Base-by-base conservation (phyloP, 2,797 vertebrate species). In the Hoplostethus atlanticus region DNA sequence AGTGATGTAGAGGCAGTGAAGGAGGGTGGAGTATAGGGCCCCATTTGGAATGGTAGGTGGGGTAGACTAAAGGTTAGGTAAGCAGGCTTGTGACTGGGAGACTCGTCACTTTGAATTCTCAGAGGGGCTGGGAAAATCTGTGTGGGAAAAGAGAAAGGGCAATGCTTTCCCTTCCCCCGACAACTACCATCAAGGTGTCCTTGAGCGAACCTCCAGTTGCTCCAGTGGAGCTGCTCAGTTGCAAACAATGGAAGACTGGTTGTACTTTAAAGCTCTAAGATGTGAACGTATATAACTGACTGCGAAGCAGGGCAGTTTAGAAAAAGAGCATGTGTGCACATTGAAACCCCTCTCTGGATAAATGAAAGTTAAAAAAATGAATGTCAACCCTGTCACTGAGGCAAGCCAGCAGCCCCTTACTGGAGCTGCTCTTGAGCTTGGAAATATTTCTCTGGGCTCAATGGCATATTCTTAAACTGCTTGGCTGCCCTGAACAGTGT, bases 381-480 rank as follows among this genome's bases (percentile, higher is more conserved):
- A 16, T 0, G 47, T 66, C 68, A 52, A 56, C 47, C 62, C 52
- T 66, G 81, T 87, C 68, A 77, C 79, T 2, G 13, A 79, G 81
- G 73, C 66, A 30, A 7, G 59, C 44, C 54, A 38, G 53, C 58
- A 36, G 55, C 44, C 59, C 36, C 38, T 15, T 47, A 13, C 9
- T 31, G 15, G 64, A 61, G 42, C 61, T 46, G 63, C 28, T 73
- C 44, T 50, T 31, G 44, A 72, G 40, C 57, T 81, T 57, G 31
- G 71, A 82, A 78, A 64, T 55, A 31, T 53, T 77, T 64, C 30
- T 54, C 67, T 60, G 21, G 79, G 61, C 75, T 56, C 58, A 0
- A 47, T 72, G 68, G 38, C 77, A 48, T 38, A 53, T 47, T 47
- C 40, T 52, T 46, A 55, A 47, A 55, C 0, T 5, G n/a, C 61